Evolutionary conservation across 2,797 vertebrate species (phyloP), one percentile per base, ranked within the genome.

Genomic region (Gallinago solitaria): DNA sequence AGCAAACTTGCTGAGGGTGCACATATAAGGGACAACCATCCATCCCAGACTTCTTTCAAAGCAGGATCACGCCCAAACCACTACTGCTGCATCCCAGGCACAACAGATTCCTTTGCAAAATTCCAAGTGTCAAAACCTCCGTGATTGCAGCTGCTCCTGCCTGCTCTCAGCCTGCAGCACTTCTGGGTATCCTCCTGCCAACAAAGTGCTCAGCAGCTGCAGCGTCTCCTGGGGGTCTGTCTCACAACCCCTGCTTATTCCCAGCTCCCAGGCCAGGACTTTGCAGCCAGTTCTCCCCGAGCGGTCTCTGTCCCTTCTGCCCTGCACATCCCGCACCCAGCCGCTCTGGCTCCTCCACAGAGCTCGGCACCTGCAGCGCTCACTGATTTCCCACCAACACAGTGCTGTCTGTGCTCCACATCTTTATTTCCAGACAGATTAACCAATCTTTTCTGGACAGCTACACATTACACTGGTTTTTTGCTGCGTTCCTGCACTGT

Each of bases 391-490:
- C 19, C 43, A 1, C 16, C 3, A 59, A 32, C 27, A 3, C 1
- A 16, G 30, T 39, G 53, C 43, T 25, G 10, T 18, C 75, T 59
- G 37, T 39, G 69, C 63, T 35, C 51, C 69, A 43, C 81, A 17
- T 32, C 83, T 87, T 56, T 16, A 45, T 51, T 82, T 90, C 71
- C 73, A 78, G 61, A 19, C 30, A 41, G 61, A 87, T 93, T 51
- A 78, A 78, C 83, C 10, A 12, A 28, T 25, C 60, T 56, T 57
- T 68, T 68, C 67, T 8, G 35, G 70, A 60, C 71, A 86, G 87
- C 48, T 39, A 25, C 87, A 77, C 48, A 57, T 57, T 28, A 35
- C 37, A 13, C 12, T 24, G 65, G 7, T 63, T 23, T 23, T 57
- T 60, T 27, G 71, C 83, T 21, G 54, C 7, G 1, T 30, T 67